These are phyloP conservation scores for Neopelma chrysocephalum DNA, from an alignment of 2,797 vertebrate genomes.

Conservation along the genomic window DNA sequence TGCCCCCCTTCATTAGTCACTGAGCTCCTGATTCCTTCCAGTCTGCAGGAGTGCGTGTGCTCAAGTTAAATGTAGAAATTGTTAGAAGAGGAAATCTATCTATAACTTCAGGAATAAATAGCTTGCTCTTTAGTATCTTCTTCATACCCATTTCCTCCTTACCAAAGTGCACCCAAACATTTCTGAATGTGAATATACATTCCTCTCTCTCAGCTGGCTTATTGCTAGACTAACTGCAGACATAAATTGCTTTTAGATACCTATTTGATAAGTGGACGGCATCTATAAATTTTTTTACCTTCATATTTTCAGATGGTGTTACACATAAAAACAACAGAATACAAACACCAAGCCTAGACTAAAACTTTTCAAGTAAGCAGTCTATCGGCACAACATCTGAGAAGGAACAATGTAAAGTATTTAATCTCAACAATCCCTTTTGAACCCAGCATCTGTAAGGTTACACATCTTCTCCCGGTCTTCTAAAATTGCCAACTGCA, in stretches of 20 bases:
- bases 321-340: neutral
- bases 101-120: neutral
- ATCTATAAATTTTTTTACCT: neutral
- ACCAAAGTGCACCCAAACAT: neutral
- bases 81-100: neutral
- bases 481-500: neutral
- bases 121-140: neutral
- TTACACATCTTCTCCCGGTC: neutral
- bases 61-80: neutral
- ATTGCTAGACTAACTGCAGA: neutral
- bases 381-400: neutral
- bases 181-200: neutral
- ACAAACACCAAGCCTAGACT: neutral
- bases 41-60: accelerated
- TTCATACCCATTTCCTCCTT: neutral
- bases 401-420: neutral
- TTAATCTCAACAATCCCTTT: neutral
- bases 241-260: neutral
- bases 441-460: neutral
- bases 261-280: neutral
- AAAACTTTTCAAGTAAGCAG: neutral
- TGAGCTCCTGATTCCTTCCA: neutral
- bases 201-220: neutral
- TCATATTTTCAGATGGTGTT: neutral
- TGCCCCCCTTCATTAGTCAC: neutral